phyloP scores from a whole-genome alignment of 2,888 invertebrate genomes.

The Sabatieria punctata region DNA sequence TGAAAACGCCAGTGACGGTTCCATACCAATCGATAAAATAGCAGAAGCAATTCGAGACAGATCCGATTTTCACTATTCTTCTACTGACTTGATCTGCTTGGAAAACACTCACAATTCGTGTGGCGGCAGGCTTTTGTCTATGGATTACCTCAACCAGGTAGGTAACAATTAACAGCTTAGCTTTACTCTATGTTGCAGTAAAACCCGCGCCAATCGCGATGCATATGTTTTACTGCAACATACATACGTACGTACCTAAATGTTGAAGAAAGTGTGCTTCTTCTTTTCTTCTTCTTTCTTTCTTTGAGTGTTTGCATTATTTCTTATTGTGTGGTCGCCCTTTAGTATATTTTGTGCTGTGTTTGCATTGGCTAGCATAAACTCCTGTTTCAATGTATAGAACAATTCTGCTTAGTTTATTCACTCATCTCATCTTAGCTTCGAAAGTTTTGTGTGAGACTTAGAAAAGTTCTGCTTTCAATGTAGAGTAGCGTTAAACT shows the following conservation, averaged over 20 bases:
- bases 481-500: too few species aligned
- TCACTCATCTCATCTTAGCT: conserved; percentile 41
- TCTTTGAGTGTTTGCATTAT: too few species aligned
- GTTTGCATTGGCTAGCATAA: conserved; percentile 45
- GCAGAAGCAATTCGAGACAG: conserved; percentile 47
- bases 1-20: conserved; percentile 61
- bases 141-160: conserved; percentile 56
- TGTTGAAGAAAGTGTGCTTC: too few species aligned
- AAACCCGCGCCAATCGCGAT: too few species aligned
- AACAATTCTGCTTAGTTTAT: conserved; percentile 75
- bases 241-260: too few species aligned
- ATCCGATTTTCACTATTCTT: conserved; percentile 51
- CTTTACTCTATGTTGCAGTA: too few species aligned
- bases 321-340: too few species aligned
- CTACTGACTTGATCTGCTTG: conserved; percentile 57
- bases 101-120: conserved; percentile 83
- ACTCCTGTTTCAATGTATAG: conserved; percentile 74
- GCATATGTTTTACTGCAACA: too few species aligned
- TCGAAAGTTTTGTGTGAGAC: too few species aligned
- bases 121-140: conserved; percentile 65
- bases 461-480: too few species aligned
- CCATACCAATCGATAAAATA: conserved; percentile 56
- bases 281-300: too few species aligned
- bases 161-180: conserved; percentile 3
- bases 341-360: too few species aligned